Evolutionary conservation across 2,888 invertebrate species (phyloP), one percentile per base, ranked within the genome.

Genomic region (Drosophila infuscata): DNA sequence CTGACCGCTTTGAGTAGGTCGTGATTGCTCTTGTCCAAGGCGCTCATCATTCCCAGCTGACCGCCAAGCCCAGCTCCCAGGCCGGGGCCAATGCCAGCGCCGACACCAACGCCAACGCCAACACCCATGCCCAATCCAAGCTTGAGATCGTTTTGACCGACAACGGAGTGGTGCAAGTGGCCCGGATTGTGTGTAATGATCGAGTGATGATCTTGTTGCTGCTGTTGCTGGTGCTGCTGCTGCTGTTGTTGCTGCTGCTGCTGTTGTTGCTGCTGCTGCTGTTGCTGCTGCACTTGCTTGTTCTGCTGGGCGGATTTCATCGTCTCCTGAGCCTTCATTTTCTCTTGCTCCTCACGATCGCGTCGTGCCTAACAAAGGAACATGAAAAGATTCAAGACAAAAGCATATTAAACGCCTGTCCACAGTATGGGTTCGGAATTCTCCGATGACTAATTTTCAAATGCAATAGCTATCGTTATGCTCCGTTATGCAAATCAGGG

Each of bases 241-340:
- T 92, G 92, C 43, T 91, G 90, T 7, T 83, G 90, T 11, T 90
- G 90, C 6, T 88, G 89, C 49, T 91, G 91, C 33, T 91, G 91
- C 30, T 91, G 91, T 9, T 92, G 91, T 15, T 92, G 92, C 60
- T 91, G 93, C 71, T 92, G 92, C 70, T 92, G 92, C 58, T 92
- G 92, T 58, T 92, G 92, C 74, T 90, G 91, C 78, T 88, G 91
- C 86, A 93, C 92, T 78, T 92, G 95, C 91, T 96, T 96, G 91
- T 96, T 96, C 92, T 96, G 95, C 94, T 96, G 96, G 91, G 96
- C 96, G 93, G 97, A 97, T 93, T 97, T 97, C 94, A 97, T 96
- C 89, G 96, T 96, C 92, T 97, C 97, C 94, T 97, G 97, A 91
- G 97, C 97, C 93, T 97, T 97, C 95, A 97, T 96, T 93, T 97